Evolutionary conservation across 2,113 vertebrate species (phyloP).

Genomic region (Malurus melanocephalus): DNA sequence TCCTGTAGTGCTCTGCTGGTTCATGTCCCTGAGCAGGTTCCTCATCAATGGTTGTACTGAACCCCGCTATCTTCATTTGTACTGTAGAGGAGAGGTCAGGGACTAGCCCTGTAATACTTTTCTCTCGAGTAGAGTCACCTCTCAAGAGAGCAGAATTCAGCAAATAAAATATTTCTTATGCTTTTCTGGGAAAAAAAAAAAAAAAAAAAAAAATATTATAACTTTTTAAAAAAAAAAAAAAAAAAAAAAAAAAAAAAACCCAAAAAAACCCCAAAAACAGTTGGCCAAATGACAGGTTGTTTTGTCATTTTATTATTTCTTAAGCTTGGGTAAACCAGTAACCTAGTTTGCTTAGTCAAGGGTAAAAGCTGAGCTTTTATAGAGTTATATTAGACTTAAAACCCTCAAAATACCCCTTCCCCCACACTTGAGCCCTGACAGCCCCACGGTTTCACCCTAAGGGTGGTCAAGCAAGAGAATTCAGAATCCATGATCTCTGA

Average conservation of each 20-base stretch:
- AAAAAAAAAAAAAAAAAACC: too few species aligned
- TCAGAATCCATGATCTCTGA: neutral
- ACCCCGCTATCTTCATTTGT: neutral
- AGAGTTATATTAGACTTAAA: neutral
- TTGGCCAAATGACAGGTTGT: neutral
- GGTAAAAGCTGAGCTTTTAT: neutral
- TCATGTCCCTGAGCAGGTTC: neutral
- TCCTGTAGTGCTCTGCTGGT: neutral
- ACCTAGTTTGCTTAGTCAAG: neutral
- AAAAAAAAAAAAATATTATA: neutral
- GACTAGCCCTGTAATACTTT: neutral
- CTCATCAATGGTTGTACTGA: neutral
- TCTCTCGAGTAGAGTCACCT: neutral
- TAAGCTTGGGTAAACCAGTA: neutral
- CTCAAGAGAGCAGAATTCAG: neutral
- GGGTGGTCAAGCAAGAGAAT: neutral
- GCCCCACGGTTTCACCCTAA: neutral
- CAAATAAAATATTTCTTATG: neutral
- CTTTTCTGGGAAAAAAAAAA: neutral
- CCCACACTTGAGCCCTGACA: neutral
- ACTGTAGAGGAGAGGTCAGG: neutral
- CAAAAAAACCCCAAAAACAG: neutral
- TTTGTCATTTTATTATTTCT: neutral
- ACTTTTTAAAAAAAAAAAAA: too few species aligned
- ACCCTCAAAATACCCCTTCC: fast-evolving